Base-by-base conservation (phyloP, 2,797 vertebrate species). In the Tenualosa ilisha region DNA sequence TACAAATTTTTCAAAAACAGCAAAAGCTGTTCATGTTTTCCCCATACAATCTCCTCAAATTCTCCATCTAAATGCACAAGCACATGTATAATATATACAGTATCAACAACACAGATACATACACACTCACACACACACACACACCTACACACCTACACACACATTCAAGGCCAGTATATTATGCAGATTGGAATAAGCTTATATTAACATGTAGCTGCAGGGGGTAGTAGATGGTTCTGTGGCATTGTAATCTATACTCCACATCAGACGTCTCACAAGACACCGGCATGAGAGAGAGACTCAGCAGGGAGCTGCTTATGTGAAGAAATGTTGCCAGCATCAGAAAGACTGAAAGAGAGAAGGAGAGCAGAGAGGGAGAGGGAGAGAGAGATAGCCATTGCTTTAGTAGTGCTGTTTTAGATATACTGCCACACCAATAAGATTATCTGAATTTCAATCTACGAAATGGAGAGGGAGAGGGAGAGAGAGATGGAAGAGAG, bases 211-310 rank as follows among this genome's bases (percentile, higher is more conserved):
- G 68, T 75, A 43, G 68, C 68, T 43, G 68, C 68, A 37, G 37
- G 68, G 68, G 68, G 68, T 75, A 75, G 37, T 43, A 75, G 68
- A 20, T 75, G 65, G 37, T 43, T 3, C 50, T 9, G 50, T 75
- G 68, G 68, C 26, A 72, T 31, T 43, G 68, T 75, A 75, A 75
- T 75, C 68, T 75, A 75, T 75, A 75, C 43, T 75, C 68, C 68
- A 75, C 68, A 75, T 75, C 37, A 43, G 37, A 75, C 12, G 37
- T 31, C 13, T 72, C 68, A 20, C 15, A 75, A 75, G 37, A 17
- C 68, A 43, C 37, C 17, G 68, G 26, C 24, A 31, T 40, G 26
- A 63, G 65, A 31, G 65, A 43, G 37, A 72, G 26, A 72, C 68
- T 37, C 68, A 75, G 68, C 68, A 43, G 68, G 68, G 31, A 43